Evolutionary conservation across 2,113 vertebrate species (phyloP), one percentile per base, ranked within the genome.

Genomic region (Loxodonta africana): DNA sequence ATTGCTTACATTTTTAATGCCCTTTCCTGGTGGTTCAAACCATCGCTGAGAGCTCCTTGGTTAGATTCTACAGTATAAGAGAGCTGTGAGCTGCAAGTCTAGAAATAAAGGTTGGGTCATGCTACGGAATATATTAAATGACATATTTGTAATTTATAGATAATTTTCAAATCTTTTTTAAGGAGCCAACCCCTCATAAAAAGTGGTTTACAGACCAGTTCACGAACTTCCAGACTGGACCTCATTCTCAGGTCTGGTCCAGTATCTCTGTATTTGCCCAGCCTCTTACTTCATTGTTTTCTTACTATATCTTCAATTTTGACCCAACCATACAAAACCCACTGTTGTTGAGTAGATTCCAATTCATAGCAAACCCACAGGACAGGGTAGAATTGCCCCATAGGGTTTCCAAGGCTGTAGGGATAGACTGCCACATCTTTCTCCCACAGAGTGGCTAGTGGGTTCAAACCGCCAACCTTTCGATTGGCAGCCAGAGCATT

Each of bases 141-240:
- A 33, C 0, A 6, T 71, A n/a, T 18, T 73, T 90, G 11, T 28
- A 37, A 88, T 60, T 63, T 73, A 44, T 92, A 48, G n/a, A 53
- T 6, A 18, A 51, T 78, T 94, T 90, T 86, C 0, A 0, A n/a
- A 65, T 67, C 20, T 17, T 69, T 44, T n/a, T 51, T 81, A 92
- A 86, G 17, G 21, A 73, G 25, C 30, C 82, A 6, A 1, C 17
- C 21, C 30, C 60, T 18, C 5, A 10, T 9, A 8, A 28, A 77
- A 51, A 6, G 1, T 77, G 51, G n/a, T 63, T 73, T 77, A 4
- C 17, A 85, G 53, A 28, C 25, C 41, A 51, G 5, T 51, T 92
- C 60, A 67, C 60, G 20, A 60, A 20, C 1, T 46, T 12, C 33
- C 26, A 1, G 0, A 9, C 0, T 0, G n/a, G 12, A 26, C 26